Evolutionary conservation across 2,113 vertebrate genomes (phyloP), one percentile per base, ranked within the genome.

Genomic region (Collichthys lucidus): DNA sequence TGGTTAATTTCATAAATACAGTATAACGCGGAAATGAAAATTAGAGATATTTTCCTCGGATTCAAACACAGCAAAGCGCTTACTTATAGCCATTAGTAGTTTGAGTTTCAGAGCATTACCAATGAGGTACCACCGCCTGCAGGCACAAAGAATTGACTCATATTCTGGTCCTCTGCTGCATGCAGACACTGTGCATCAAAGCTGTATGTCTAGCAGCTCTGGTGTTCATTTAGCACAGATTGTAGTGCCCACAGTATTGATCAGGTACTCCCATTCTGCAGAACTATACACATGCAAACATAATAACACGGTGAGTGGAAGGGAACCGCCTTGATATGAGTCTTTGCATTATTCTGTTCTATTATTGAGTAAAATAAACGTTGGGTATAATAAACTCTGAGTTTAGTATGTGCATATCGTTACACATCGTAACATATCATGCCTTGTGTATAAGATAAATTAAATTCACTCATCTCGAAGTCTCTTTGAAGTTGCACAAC

Each of bases 401-500:
- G 59, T 7, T 82, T 42, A 29, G 6, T 19, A 44, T 53, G 15
- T 8, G 11, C 4, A 56, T 61, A 55, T 40, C 6, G 31, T 35
- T 35, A 35, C 31, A 35, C 31, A 35, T 35, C 31, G 6, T 35
- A 35, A 35, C 31, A 35, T 35, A 35, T 35, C 6, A 1, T 9
- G 7, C 35, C 35, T 26, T 11, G 42, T 52, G 20, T 40, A 60
- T 35, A 61, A 62, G 67, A 59, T 59, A 19, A n/a, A n/a, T 22
- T 20, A 47, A 52, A 74, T 47, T 65, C 57, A 31, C 75, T 66
- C 62, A 74, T 80, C n/a, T 63, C 35, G 50, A 80, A 73, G 61
- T 81, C 63, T 69, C 44, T 84, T 66, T 69, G 69, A 75, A 77
- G 79, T 52, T 0, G 65, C 46, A 40, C 17, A 75, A 53, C 60